A percentile compares a stretch with the other conserved stretches of the same genome.
These are phyloP conservation scores for Malurus melanocephalus DNA, from an alignment of 2,113 vertebrate species.

Conservation along the genomic window DNA sequence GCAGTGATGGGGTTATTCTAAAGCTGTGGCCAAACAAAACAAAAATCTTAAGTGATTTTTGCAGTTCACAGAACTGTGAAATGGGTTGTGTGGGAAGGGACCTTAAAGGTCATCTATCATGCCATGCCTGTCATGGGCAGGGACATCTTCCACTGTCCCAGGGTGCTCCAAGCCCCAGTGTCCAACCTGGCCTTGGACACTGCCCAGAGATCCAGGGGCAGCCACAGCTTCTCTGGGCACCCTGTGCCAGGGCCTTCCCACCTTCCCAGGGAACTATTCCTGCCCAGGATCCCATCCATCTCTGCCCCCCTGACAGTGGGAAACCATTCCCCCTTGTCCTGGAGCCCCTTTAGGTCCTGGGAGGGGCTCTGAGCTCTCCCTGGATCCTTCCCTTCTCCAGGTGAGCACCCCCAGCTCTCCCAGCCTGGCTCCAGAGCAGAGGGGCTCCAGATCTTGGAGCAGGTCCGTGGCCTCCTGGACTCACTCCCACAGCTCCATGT, in stretches of 20 bases:
- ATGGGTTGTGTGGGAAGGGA: not conserved
- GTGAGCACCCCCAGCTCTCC: not conserved
- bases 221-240: not conserved
- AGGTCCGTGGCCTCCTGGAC: not conserved
- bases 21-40: not conserved
- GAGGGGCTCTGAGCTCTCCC: not conserved
- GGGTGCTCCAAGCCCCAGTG: rapidly evolving
- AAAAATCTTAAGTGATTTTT: not conserved
- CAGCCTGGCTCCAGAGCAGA: not conserved
- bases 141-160: not conserved
- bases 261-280: too few species aligned
- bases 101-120: not conserved
- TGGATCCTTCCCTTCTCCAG: not conserved
- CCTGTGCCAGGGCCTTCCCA: too few species aligned
- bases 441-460: not conserved
- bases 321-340: not conserved
- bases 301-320: too few species aligned
- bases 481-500: rapidly evolving
- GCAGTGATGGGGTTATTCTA: not conserved
- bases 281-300: too few species aligned
- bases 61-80: not conserved
- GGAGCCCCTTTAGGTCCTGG: not conserved
- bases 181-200: not conserved
- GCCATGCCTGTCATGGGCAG: not conserved
- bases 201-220: not conserved